Conservation (phyloP, 2,113 vertebrate species). For the Siniperca chuatsi region DNA sequence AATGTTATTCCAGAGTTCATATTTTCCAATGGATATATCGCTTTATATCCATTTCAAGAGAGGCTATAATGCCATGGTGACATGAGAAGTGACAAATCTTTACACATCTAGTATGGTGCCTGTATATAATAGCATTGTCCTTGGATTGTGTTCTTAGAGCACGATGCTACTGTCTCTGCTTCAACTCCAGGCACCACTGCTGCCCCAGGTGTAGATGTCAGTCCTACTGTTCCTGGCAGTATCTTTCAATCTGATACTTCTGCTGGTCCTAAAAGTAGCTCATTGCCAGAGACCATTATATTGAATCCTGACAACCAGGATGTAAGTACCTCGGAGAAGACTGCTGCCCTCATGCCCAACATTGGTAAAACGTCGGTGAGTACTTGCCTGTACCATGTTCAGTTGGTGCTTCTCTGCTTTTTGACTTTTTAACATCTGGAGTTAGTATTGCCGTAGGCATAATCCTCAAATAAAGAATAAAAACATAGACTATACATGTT, state of each 20-base stretch:
- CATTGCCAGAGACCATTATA: too few relatives aligned
- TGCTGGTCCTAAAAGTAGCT: too few relatives aligned
- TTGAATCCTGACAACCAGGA: too few relatives aligned
- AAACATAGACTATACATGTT: not conserved
- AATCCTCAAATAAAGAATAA: not conserved
- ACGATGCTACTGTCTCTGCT: fast-evolving
- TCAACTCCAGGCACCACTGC: fast-evolving
- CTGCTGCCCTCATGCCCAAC: too few relatives aligned
- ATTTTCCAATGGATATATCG: not conserved
- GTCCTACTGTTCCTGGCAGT: too few relatives aligned
- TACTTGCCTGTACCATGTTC: not conserved
- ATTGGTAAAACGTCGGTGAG: constrained; percentile 10
- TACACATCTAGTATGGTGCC: not conserved
- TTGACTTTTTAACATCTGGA: not conserved
- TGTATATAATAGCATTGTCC: not conserved
- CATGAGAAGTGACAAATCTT: not conserved
- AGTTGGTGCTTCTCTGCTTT: not conserved
- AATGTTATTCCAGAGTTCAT: not conserved
- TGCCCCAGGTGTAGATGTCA: fast-evolving
- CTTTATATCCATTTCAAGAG: not conserved
- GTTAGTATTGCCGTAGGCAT: not conserved
- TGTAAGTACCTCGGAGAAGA: too few relatives aligned
- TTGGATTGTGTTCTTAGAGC: not conserved
- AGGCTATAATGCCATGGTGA: not conserved
- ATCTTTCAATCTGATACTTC: too few relatives aligned